Evolutionary conservation across 2,797 vertebrate species (phyloP).

Genomic region (Rhynchonycteris naso): DNA sequence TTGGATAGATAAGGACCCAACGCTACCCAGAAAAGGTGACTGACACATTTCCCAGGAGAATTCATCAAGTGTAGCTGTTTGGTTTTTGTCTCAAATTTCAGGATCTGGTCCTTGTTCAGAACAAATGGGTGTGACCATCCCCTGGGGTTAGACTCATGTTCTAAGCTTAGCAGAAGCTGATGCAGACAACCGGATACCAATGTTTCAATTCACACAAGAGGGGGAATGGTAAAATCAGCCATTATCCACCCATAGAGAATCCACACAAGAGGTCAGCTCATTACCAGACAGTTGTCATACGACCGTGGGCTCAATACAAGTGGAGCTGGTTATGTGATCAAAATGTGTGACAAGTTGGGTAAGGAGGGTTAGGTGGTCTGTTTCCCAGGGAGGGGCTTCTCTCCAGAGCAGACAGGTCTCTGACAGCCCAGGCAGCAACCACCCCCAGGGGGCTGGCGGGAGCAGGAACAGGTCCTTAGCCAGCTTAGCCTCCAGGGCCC

Average conservation of each 20-base stretch:
- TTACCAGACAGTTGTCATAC: not conserved
- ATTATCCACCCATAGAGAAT: not conserved
- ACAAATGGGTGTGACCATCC: not conserved
- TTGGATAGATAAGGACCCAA: not conserved
- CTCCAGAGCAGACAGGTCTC: not conserved
- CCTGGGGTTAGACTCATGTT: not conserved
- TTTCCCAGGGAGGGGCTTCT: not conserved
- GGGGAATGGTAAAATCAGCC: not conserved
- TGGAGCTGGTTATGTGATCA: not conserved
- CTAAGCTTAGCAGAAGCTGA: not conserved
- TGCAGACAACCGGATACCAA: not conserved
- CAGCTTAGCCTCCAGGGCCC: not conserved
- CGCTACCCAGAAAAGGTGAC: not conserved
- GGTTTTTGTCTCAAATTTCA: not conserved
- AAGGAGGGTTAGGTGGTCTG: not conserved
- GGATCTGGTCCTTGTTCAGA: not conserved
- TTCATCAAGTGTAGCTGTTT: not conserved
- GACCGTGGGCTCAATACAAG: not conserved
- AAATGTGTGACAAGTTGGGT: not conserved
- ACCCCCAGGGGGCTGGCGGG: not conserved
- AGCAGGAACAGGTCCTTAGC: not conserved
- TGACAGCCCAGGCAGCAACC: not conserved
- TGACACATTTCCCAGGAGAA: not conserved
- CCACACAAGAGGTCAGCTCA: not conserved
- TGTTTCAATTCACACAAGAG: not conserved